Base-by-base conservation (phyloP, 2,797 vertebrate species). In the Cossypha niveicapilla region DNA sequence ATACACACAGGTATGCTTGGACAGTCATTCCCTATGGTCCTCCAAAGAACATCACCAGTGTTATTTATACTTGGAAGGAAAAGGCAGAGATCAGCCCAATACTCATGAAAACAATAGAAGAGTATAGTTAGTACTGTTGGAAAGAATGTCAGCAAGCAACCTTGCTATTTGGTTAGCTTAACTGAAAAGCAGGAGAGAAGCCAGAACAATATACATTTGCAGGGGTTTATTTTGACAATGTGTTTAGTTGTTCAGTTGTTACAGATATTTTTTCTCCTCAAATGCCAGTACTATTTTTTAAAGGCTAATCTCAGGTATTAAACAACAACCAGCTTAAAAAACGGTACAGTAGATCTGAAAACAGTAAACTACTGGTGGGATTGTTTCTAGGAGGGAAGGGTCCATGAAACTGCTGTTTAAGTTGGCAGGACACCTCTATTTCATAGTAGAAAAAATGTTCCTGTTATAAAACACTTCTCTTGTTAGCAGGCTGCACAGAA, bases 131-230 rank as follows among this genome's bases (percentile, higher is more conserved):
- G 84, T 89, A 80, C 88, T 86, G 37, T 16, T 94, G 84, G 86
- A 92, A 96, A 96, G 89, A 96, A 94, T 82, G 94, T 86, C 92
- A 87, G 87, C 86, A 87, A 86, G 88, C 72, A 93, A 83, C 21
- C 57, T 79, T 68, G 82, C 54, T 94, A 78, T 97, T 96, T 94
- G 63, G 66, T 93, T 96, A 95, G 92, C 85, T 96, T 86, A 91
- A 88, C 86, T 73, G 75, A 93, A 95, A 93, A 92, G 92, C 60
- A 86, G 61, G 72, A 76, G 32, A 87, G 70, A 87, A 86, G 85
- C 80, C 94, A 95, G 94, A 96, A 93, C 88, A 93, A 93, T 82
- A 93, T 90, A 92, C 88, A 90, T 92, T 80, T 74, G 73, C 73
- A 85, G 56, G 67, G 67, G 80, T 90, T 94, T 95, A 88, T 95